A percentile compares a stretch with the other conserved stretches of the same genome.
Conservation (phyloP, 2,888 invertebrate species). For the Tenodera sinensis region DNA sequence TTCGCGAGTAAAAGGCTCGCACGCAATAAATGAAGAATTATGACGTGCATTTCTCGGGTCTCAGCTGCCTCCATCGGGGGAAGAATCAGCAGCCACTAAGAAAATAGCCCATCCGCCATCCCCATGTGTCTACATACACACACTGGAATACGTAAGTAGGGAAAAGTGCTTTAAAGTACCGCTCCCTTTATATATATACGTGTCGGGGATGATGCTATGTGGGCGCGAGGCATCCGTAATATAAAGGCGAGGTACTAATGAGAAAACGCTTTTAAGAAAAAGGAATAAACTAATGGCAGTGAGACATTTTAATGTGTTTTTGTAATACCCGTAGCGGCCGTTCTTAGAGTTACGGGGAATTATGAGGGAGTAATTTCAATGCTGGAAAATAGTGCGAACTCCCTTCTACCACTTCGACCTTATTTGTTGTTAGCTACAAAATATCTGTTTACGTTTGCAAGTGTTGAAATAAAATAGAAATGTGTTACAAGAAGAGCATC, state of each 20-base stretch:
- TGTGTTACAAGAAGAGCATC: too few species aligned
- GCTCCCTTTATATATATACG: neutral
- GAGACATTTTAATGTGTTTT: constrained; percentile 31
- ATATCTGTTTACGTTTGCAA: too few species aligned
- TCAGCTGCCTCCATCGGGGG: constrained; percentile 22
- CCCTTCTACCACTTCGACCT: neutral
- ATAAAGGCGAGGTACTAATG: constrained; percentile 33
- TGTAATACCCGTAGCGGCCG: neutral
- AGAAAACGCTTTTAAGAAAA: constrained; percentile 39
- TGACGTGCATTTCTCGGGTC: constrained; percentile 30
- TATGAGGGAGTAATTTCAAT: neutral
- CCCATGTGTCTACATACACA: constrained; percentile 9
- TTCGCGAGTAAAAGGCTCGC: constrained; percentile 12
- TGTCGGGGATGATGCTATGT: neutral
- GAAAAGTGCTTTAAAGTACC: constrained; percentile 30
- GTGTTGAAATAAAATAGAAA: too few species aligned
- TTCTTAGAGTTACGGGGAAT: neutral
- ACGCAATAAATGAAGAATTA: constrained; percentile 33
- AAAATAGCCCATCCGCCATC: constrained; percentile 4
- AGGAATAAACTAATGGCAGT: constrained; percentile 31
- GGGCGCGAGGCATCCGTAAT: neutral
- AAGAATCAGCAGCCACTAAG: constrained; percentile 7
- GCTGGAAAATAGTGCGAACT: neutral
- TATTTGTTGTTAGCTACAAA: too few species aligned
- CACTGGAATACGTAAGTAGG: constrained; percentile 31